These are phyloP conservation scores for Plectropomus leopardus DNA, from an alignment of 2,113 vertebrate species.

Conservation along the genomic window DNA sequence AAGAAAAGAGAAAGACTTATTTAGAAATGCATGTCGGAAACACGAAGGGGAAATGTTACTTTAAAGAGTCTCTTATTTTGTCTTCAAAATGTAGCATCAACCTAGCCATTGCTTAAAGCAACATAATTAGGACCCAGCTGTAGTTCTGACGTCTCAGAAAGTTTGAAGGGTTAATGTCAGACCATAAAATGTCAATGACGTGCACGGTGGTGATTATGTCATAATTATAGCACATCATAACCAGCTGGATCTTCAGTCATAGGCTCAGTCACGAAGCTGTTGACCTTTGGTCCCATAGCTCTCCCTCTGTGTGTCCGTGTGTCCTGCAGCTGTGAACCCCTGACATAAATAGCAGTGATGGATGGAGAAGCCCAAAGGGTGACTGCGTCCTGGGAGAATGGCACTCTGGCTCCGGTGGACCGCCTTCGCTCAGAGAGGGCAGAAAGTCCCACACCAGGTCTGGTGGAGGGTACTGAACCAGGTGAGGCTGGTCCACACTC, in stretches of 20 bases:
- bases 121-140: background rate
- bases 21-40: background rate
- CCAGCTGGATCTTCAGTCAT: background rate
- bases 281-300: constrained; percentile 42
- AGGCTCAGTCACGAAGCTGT: background rate
- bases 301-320: constrained; percentile 9
- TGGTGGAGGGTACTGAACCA: constrained; percentile 95
- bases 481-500: constrained; percentile 80
- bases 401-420: constrained; percentile 83
- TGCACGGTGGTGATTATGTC: background rate
- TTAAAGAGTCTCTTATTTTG: background rate
- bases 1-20: too few species aligned
- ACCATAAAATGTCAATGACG: background rate
- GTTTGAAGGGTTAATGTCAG: background rate
- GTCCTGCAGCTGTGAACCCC: constrained; percentile 49
- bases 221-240: background rate
- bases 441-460: constrained; percentile 93
- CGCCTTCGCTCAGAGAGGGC: constrained; percentile 86
- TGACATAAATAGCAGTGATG: constrained; percentile 80
- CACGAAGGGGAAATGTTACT: background rate
- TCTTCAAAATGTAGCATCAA: background rate
- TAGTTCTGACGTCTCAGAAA: background rate
- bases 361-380: constrained; percentile 87
- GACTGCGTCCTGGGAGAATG: constrained; percentile 85
- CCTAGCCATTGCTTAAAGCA: background rate